A percentile compares a stretch with the other conserved stretches of the same genome.
phyloP scores from a whole-genome alignment of 1,140 invertebrate species.

The Brachionus rubens region DNA sequence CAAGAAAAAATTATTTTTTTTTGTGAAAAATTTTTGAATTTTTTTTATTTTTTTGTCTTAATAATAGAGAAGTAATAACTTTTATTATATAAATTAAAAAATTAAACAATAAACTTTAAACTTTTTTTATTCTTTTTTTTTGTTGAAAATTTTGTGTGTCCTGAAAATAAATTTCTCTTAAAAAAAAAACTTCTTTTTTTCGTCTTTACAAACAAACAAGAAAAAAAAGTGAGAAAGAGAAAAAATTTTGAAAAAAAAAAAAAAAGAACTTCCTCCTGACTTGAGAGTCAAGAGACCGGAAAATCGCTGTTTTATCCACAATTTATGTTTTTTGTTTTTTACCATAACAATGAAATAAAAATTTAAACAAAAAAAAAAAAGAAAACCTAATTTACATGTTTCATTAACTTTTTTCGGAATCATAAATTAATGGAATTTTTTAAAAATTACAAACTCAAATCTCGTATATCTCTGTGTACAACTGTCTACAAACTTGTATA shows the following conservation, averaged over 20 bases:
- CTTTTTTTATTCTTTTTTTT: neutral
- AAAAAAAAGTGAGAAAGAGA: too few species aligned
- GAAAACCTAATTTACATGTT: slow-evolving; percentile 3
- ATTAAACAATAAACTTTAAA: neutral
- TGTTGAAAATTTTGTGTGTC: neutral
- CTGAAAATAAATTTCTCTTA: neutral
- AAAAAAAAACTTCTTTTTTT: neutral
- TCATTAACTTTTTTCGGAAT: neutral
- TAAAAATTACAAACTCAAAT: neutral
- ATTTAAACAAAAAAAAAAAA: too few species aligned
- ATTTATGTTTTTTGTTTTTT: too few species aligned
- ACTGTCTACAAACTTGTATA: slow-evolving; percentile 15
- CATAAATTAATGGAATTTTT: slow-evolving; percentile 1
- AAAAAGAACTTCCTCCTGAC: too few species aligned
- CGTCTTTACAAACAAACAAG: too few species aligned
- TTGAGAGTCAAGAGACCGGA: too few species aligned
- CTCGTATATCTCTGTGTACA: slow-evolving; percentile 31
- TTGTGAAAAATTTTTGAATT: neutral
- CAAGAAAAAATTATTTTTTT: too few species aligned
- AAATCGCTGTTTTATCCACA: too few species aligned
- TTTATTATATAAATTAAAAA: slow-evolving; percentile 3
- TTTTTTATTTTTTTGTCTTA: slow-evolving; percentile 14
- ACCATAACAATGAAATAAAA: too few species aligned
- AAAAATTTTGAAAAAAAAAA: too few species aligned
- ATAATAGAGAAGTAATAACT: too few species aligned